These are phyloP conservation scores for Adela reaumurella DNA, from an alignment of 2,888 invertebrate species.

Conservation along the genomic window DNA sequence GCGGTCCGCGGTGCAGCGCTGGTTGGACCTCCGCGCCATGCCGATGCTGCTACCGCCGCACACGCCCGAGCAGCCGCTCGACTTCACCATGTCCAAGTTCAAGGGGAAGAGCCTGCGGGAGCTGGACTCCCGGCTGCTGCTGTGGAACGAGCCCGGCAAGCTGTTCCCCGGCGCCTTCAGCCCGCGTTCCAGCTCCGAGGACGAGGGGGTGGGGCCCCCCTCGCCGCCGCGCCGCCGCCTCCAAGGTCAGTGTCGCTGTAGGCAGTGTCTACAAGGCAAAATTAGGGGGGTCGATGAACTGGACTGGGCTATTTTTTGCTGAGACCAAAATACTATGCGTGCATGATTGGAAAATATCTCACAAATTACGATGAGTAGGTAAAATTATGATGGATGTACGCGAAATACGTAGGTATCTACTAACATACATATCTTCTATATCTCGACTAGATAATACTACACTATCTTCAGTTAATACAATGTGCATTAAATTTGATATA, in stretches of 20 bases:
- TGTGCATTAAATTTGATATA: no score
- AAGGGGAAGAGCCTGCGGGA: neutral
- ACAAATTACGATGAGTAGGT: no score
- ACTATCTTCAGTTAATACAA: no score
- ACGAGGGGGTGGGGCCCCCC: constrained; percentile 25
- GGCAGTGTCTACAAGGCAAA: no score
- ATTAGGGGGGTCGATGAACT: no score
- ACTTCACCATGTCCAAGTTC: constrained; percentile 63
- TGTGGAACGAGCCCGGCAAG: constrained; percentile 18
- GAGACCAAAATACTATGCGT: no score
- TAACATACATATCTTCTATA: no score
- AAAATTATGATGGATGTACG: no score
- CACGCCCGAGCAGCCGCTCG: constrained; percentile 64
- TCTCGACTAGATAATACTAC: no score
- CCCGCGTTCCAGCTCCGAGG: constrained; percentile 22
- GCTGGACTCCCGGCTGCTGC: constrained; percentile 12
- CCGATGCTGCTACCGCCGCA: constrained; percentile 61
- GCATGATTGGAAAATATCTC: no score
- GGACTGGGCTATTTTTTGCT: no score
- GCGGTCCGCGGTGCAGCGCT: constrained; percentile 56
- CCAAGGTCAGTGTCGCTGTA: constrained; percentile 35
- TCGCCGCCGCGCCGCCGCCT: constrained; percentile 41
- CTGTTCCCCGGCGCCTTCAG: constrained; percentile 15
- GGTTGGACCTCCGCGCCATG: constrained; percentile 60
- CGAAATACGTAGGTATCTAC: no score